These are phyloP conservation scores for Corvus moneduloides DNA, from an alignment of 2,113 vertebrate species.

Conservation along the genomic window DNA sequence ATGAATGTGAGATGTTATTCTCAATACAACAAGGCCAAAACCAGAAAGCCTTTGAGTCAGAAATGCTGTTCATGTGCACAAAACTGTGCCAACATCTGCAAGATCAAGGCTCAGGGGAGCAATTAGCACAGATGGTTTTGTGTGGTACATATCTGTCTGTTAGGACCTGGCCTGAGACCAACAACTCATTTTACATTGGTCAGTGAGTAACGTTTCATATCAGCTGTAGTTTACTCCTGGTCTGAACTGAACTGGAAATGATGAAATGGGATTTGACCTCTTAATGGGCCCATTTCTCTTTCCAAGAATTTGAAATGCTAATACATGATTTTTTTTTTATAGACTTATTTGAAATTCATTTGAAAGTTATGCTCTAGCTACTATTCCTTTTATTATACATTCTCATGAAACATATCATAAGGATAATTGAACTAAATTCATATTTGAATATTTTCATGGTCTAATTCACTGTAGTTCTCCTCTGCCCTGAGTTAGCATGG, in stretches of 20 bases:
- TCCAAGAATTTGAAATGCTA: not conserved
- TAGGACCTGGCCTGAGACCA: not conserved
- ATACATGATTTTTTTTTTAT: not conserved
- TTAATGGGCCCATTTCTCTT: not conserved
- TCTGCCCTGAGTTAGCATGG: not conserved
- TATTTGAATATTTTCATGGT: not conserved
- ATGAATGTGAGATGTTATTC: not conserved
- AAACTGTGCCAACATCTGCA: not conserved
- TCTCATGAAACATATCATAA: not conserved
- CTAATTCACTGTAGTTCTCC: not conserved
- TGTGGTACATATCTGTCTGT: not conserved
- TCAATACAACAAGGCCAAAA: not conserved
- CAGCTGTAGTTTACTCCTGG: not conserved
- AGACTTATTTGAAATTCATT: not conserved
- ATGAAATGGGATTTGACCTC: not conserved
- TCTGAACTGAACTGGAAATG: not conserved
- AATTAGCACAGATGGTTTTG: slow-evolving; percentile 10
- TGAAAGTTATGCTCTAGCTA: not conserved
- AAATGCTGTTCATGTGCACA: not conserved
- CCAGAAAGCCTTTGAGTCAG: not conserved
- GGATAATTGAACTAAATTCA: not conserved
- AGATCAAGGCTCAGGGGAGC: not conserved
- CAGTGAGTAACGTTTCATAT: not conserved
- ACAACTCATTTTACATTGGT: not conserved
- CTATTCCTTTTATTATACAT: not conserved